Conservation (phyloP, 2,888 invertebrate genomes). For the Himalopsyche kuldschensis region DNA sequence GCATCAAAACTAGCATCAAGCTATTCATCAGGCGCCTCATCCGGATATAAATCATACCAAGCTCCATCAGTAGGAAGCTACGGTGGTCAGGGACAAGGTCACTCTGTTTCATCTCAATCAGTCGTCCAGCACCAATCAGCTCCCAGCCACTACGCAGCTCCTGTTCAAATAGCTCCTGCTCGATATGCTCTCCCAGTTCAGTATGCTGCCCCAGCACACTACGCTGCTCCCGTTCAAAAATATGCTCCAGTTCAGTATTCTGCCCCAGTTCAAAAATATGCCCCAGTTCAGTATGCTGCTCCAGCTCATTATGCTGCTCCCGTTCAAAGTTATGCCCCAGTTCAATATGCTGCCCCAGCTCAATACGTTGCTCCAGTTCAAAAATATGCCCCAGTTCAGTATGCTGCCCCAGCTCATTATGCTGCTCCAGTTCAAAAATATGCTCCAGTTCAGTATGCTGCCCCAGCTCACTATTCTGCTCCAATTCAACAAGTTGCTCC, state of each 20-base stretch:
- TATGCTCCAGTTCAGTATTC: not conserved
- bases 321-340: not conserved
- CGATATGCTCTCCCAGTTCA: conserved; percentile 2
- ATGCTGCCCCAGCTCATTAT: not conserved
- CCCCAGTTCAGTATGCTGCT: not conserved
- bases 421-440: not conserved
- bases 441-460: not conserved
- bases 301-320: not conserved
- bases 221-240: not conserved
- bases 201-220: not conserved
- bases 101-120: conserved; percentile 50
- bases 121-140: conserved; percentile 50
- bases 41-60: too few species aligned
- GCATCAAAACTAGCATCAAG: too few species aligned
- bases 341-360: not conserved
- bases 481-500: not conserved
- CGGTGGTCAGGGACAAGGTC: conserved; percentile 46
- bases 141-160: conserved; percentile 30
- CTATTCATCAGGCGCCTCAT: too few species aligned
- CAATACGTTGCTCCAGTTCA: not conserved
- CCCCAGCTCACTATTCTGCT: not conserved
- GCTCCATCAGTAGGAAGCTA: too few species aligned
- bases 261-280: not conserved
- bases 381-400: not conserved
- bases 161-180: not conserved